Percentiles rank a stretch among this genome's conserved stretches.
phyloP scores from a whole-genome alignment of 1,140 invertebrate species.

The Leptinotarsa texana region DNA sequence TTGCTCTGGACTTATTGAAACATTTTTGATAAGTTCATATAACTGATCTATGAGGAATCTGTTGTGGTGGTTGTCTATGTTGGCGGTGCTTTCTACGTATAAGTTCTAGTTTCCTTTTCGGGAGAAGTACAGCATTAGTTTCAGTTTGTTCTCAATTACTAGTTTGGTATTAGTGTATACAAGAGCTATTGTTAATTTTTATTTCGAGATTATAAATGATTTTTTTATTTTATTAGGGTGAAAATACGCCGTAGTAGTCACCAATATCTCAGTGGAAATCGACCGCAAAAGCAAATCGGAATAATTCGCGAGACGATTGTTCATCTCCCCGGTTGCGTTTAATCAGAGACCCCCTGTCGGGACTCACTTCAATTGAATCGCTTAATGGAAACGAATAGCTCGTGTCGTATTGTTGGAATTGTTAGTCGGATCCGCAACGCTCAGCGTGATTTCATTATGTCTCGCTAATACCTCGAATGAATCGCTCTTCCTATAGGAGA shows the following conservation, averaged over 20 bases:
- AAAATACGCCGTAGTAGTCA: background rate
- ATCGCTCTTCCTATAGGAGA: constrained; percentile 2
- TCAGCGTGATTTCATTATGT: constrained; percentile 17
- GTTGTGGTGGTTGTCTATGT: too few species aligned
- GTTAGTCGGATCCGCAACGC: constrained; percentile 10
- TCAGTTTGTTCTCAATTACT: too few species aligned
- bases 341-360: constrained; percentile 12
- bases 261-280: constrained; percentile 9
- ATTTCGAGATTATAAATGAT: too few species aligned
- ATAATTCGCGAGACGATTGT: background rate
- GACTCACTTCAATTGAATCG: constrained; percentile 12
- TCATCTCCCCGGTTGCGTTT: constrained; percentile 11
- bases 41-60: too few species aligned
- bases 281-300: constrained; percentile 6
- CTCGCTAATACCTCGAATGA: constrained; percentile 6
- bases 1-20: too few species aligned
- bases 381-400: constrained; percentile 17
- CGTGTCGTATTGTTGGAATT: constrained; percentile 11
- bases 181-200: too few species aligned
- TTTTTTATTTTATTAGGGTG: background rate
- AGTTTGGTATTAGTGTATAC: too few species aligned
- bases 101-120: too few species aligned
- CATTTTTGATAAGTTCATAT: too few species aligned
- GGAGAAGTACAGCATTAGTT: too few species aligned
- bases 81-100: too few species aligned